Evolutionary conservation across 1,140 invertebrate species (phyloP).

Genomic region (Xylocopa sonorina): DNA sequence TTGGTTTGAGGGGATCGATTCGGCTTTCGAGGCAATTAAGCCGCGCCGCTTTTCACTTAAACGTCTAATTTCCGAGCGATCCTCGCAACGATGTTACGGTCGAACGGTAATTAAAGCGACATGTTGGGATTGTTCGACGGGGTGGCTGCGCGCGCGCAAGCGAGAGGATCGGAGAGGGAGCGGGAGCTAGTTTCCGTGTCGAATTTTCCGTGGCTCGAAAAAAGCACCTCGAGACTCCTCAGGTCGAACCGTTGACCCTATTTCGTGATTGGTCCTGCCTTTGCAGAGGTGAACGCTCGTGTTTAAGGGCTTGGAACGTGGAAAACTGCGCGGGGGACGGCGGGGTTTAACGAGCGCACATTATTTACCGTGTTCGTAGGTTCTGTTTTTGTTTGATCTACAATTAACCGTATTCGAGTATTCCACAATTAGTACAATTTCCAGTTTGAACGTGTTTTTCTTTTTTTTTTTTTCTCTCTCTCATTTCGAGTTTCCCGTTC

Average conservation of each 20-base stretch:
- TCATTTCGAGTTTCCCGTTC: too few relatives aligned
- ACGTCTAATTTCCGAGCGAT: constrained; percentile 35
- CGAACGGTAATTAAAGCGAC: constrained; percentile 41
- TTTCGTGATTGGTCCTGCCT: constrained; percentile 2
- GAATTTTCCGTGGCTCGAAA: background rate
- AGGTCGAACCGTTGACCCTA: constrained; percentile 10
- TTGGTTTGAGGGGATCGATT: constrained; percentile 29
- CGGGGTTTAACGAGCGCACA: background rate
- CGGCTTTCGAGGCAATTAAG: constrained; percentile 38
- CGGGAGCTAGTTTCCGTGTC: constrained; percentile 1
- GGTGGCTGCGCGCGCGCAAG: background rate
- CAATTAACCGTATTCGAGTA: too few relatives aligned
- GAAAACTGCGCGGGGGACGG: too few relatives aligned
- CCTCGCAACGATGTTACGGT: constrained; percentile 9
- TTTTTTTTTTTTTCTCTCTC: too few relatives aligned
- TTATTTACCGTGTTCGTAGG: background rate
- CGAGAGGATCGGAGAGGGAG: background rate
- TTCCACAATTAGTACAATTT: too few relatives aligned
- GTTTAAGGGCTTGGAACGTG: background rate
- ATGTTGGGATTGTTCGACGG: constrained; percentile 6
- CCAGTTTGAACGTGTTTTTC: too few relatives aligned
- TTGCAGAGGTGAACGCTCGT: background rate
- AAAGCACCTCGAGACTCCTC: background rate
- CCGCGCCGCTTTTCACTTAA: constrained; percentile 27
- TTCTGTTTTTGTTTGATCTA: background rate